Evolutionary conservation across 2,113 vertebrate species (phyloP), one percentile per base, ranked within the genome.

Genomic region (Lates calcarifer): DNA sequence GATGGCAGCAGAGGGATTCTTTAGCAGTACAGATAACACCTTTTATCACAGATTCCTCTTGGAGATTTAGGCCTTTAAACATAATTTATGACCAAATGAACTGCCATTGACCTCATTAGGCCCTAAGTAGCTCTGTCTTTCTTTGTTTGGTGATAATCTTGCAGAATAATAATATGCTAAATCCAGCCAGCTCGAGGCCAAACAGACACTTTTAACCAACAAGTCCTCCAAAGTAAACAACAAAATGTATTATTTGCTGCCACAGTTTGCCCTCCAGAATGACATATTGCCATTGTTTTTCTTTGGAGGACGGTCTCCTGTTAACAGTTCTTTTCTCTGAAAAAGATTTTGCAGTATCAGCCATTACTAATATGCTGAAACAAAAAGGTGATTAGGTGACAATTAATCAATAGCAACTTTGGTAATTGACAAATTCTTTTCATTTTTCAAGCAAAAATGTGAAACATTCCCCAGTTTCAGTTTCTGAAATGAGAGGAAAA

Each of bases 31-130:
- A 57, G 68, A 81, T 70, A 76, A 79, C 1, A 1, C 15, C 28
- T 81, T 77, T 74, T 71, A 72, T 76, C 70, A 60, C 15, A 18
- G 43, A 79, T 57, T 37, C 56, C 43, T 64, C 45, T 63, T 64
- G 28, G 17, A 77, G 51, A 86, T 86, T 61, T 75, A 63, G 45
- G 17, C 31, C 61, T 31, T 63, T 12, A 70, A 61, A 62, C 12
- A 41, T 55, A 55, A 61, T 70, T 69, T 47, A 39, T 2, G 6
- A 47, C 28, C 14, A 67, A 28, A 12, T 69, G 39, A 77, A 29
- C 43, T 39, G 28, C 55, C 58, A 73, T 39, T 69, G 74, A 83
- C 31, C 56, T 81, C 64, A 70, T 74, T 66, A 74, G 58, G 26
- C 66, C n/a, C 31, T 7, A 39, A 63, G 70, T 62, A 62, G 56